These are phyloP conservation scores for Eira barbara DNA, from an alignment of 2,113 vertebrate species.

Conservation along the genomic window DNA sequence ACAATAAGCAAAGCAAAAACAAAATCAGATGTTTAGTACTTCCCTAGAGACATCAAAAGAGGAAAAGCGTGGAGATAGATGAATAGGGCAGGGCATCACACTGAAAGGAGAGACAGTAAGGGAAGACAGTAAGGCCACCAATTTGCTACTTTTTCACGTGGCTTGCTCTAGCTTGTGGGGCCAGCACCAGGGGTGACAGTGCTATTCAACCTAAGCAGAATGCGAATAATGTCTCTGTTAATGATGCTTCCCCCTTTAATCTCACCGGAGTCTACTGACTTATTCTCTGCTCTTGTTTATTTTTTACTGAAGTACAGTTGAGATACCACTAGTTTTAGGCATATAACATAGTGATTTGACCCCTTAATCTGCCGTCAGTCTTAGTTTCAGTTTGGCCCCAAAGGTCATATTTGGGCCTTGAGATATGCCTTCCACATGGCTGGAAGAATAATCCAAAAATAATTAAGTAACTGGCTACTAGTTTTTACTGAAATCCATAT, in stretches of 20 bases:
- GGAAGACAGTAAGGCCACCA: no score
- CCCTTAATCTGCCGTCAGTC: not conserved
- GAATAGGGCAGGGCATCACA: not conserved
- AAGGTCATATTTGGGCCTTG: not conserved
- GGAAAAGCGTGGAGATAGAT: not conserved
- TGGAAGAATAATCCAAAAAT: not conserved
- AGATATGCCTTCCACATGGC: not conserved
- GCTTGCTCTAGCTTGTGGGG: not conserved
- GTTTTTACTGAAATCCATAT: not conserved
- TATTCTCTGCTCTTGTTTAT: not conserved
- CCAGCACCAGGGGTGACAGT: not conserved
- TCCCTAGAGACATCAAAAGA: not conserved
- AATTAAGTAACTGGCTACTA: not conserved
- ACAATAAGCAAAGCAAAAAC: not conserved
- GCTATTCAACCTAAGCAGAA: not conserved
- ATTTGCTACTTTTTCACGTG: not conserved
- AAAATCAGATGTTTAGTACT: not conserved
- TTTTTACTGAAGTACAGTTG: not conserved
- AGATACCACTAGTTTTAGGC: not conserved
- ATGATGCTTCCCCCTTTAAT: not conserved
- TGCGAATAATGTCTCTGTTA: not conserved
- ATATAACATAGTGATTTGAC: not conserved
- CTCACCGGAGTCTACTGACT: not conserved
- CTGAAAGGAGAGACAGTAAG: not conserved
- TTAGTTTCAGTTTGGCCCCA: not conserved